phyloP scores from a whole-genome alignment of 2,888 invertebrate species.

The Steinernema scapterisci region DNA sequence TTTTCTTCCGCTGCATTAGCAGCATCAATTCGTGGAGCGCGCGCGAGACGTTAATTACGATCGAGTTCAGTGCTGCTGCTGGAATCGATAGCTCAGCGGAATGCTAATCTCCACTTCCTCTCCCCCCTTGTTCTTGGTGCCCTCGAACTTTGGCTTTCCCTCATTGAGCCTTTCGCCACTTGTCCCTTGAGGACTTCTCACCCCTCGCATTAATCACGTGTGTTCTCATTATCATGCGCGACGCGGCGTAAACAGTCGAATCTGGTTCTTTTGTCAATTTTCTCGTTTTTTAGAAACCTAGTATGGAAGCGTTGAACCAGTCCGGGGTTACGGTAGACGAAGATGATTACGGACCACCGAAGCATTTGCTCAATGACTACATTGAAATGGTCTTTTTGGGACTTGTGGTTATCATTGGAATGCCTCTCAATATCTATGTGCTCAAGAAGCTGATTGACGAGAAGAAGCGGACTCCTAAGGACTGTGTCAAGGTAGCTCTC shows the following conservation, averaged over 20 bases:
- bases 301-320: neutral
- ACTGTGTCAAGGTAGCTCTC: conserved; percentile 34
- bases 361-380: conserved; percentile 58
- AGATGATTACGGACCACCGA: conserved; percentile 41
- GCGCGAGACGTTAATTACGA: too few species aligned
- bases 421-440: conserved; percentile 59
- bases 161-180: too few species aligned
- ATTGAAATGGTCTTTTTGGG: conserved; percentile 63
- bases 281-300: neutral
- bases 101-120: too few species aligned
- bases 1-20: too few species aligned
- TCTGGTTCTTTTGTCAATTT: neutral
- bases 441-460: conserved; percentile 52
- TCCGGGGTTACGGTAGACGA: neutral
- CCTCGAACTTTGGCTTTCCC: too few species aligned
- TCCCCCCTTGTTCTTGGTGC: too few species aligned
- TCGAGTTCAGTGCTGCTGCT: too few species aligned
- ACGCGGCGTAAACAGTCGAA: neutral
- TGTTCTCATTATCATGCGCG: neutral
- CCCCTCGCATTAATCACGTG: neutral
- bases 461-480: conserved; percentile 46
- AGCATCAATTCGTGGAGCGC: too few species aligned
- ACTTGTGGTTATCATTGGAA: conserved; percentile 55
- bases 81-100: too few species aligned
- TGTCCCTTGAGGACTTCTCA: neutral